Base-by-base conservation (phyloP, 2,113 vertebrate species). In the Corythornis cristatus region DNA sequence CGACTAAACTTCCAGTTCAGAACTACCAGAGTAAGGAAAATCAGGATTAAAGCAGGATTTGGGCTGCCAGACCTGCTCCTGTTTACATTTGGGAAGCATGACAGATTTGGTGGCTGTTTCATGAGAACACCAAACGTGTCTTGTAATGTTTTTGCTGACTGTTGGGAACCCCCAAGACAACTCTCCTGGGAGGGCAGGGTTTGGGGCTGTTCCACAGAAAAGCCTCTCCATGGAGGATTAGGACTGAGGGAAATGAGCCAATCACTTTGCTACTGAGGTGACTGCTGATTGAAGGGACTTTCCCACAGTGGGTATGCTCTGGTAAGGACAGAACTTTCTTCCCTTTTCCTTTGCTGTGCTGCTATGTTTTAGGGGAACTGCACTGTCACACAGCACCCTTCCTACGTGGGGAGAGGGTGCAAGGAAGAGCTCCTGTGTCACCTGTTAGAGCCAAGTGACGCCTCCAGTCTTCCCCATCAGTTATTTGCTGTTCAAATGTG, bases 341-440 rank as follows among this genome's bases (percentile, higher is more conserved):
- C 66, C 48, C 62, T 78, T 53, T 42, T 7, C 45, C 85, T 57
- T 51, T 12, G 66, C 74, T 67, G 35, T 66, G 45, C 67, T 60
- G 62, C 26, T 15, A 9, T 14, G 43, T 58, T 33, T 35, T 74
- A 73, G 65, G 48, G 71, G 43, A 51, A 42, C 2, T 42, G 45
- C 37, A 37, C 37, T 11, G 37, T 37, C 37, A 37, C 37, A 37
- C 37, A 37, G 37, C 37, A 37, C 37, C 37, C 37, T 33, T 29
- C 2, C 25, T 7, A 7, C 0, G 1, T 14, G 54, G 67, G 28
- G 45, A 2, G 31, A 58, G 35, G 18, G 21, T 1, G 11, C 19
- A 46, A 33, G 54, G 35, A 40, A 83, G 51, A 21, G 40, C 60
- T 23, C 57, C 64, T 17, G 46, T 45, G 25, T 33, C n/a, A 37